These are phyloP conservation scores for Myoxocephalus aenaeus DNA, from an alignment of 2,797 vertebrate species.

Conservation along the genomic window DNA sequence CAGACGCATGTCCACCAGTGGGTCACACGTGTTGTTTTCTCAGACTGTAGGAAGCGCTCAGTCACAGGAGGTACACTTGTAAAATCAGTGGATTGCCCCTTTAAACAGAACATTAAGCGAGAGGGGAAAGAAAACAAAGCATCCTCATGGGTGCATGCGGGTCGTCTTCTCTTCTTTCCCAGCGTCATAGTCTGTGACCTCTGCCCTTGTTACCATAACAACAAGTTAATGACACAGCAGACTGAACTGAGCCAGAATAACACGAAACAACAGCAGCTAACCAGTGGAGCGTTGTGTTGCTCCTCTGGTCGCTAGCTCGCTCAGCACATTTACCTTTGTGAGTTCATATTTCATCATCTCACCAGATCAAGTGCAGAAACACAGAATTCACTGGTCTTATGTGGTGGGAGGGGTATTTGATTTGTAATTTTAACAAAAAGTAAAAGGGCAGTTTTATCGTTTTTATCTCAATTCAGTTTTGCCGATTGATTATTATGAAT, in stretches of 20 bases:
- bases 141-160: slow-evolving; percentile 35
- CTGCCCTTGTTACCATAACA: slow-evolving; percentile 72
- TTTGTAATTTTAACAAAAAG: neutral
- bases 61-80: neutral
- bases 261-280: slow-evolving; percentile 14
- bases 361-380: neutral
- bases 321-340: slow-evolving; percentile 33
- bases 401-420: neutral
- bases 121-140: slow-evolving; percentile 1
- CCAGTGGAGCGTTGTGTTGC: slow-evolving; percentile 11
- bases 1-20: neutral
- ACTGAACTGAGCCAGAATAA: slow-evolving; percentile 49
- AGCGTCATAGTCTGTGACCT: slow-evolving; percentile 49
- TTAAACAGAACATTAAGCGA: neutral
- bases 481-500: neutral
- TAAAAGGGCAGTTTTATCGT: neutral
- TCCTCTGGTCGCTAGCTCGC: slow-evolving; percentile 5
- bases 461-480: neutral
- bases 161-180: slow-evolving; percentile 33
- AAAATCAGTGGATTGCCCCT: neutral
- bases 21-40: no score
- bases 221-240: slow-evolving; percentile 70
- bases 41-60: no score
- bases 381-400: neutral
- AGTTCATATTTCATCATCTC: neutral